A percentile compares a stretch with the other conserved stretches of the same genome.
phyloP scores from a whole-genome alignment of 2,888 invertebrate species.

The Pristionchus exspectatus region DNA sequence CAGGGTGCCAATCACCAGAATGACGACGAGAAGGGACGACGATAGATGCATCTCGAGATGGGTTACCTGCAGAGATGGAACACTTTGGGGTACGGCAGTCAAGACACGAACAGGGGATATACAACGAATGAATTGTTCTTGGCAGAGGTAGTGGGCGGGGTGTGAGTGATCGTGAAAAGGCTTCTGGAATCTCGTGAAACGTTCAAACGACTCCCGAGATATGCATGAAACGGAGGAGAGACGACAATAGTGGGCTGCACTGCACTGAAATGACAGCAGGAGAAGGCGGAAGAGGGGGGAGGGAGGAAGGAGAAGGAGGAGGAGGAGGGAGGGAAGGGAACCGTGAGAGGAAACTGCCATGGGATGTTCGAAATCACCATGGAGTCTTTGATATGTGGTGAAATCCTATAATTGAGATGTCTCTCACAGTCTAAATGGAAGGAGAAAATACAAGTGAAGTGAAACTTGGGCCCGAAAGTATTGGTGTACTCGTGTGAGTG shows the following conservation, averaged over 20 bases:
- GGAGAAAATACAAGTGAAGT: background rate
- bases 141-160: background rate
- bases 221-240: slow-evolving; percentile 37
- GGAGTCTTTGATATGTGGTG: background rate
- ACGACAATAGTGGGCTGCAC: slow-evolving; percentile 10
- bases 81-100: background rate
- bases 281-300: background rate
- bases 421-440: background rate
- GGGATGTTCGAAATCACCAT: background rate
- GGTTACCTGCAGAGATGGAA: slow-evolving; percentile 6
- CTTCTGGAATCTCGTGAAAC: slow-evolving; percentile 11
- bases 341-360: background rate
- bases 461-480: background rate
- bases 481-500: background rate
- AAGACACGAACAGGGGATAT: background rate
- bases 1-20: background rate
- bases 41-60: background rate
- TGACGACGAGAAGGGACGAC: background rate
- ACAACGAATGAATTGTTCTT: background rate
- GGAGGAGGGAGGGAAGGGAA: background rate
- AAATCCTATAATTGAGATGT: background rate
- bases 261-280: slow-evolving; percentile 32
- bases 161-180: background rate
- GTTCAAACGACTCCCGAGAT: slow-evolving; percentile 36
- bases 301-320: background rate